These are phyloP conservation scores for Macrotus californicus DNA, from an alignment of 2,113 vertebrate species.

Conservation along the genomic window DNA sequence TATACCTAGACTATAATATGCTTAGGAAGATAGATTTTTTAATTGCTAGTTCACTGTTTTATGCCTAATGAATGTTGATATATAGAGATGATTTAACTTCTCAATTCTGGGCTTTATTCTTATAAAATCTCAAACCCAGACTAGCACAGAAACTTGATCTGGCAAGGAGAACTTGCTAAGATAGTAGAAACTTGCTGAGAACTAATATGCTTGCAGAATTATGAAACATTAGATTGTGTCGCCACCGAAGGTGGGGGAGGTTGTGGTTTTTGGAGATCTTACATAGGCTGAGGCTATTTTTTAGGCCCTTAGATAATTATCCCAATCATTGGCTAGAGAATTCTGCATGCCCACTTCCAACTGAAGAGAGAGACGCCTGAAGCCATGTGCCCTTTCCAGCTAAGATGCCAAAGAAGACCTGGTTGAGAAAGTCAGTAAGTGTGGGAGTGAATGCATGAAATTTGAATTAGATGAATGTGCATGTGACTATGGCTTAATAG, in stretches of 20 bases:
- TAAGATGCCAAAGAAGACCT: neutral
- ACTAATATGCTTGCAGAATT: neutral
- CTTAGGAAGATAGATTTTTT: neutral
- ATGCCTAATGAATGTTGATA: neutral
- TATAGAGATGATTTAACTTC: neutral
- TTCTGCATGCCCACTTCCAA: neutral
- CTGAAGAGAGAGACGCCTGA: neutral
- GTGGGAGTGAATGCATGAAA: neutral
- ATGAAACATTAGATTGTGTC: neutral
- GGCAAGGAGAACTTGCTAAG: neutral
- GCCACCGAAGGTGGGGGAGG: neutral
- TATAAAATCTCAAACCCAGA: neutral
- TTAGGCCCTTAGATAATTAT: neutral
- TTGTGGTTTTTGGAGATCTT: neutral
- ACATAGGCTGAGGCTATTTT: neutral
- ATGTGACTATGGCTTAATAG: neutral
- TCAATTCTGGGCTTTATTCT: neutral
- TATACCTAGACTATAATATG: neutral
- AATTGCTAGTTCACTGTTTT: slow-evolving; percentile 15
- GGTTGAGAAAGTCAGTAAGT: neutral
- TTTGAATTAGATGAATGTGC: neutral
- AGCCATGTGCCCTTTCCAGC: neutral
- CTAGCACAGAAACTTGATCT: neutral
- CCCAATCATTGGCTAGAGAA: neutral
- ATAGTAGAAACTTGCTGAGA: neutral